Evolutionary conservation across 2,888 invertebrate genomes (phyloP).

Genomic region (Torymus auratus): DNA sequence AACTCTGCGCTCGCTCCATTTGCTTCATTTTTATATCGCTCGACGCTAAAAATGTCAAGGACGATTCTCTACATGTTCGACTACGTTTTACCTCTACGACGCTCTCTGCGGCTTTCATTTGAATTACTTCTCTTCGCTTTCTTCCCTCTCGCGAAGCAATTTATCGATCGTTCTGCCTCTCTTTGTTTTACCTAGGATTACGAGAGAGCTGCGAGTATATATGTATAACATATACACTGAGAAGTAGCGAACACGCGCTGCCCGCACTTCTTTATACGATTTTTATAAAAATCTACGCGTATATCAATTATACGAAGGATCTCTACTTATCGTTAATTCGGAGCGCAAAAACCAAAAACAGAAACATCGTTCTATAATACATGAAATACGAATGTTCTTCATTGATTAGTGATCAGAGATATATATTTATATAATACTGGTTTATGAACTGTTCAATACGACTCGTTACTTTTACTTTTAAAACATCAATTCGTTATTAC

Average conservation of each 20-base stretch:
- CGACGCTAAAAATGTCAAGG: slow-evolving; percentile 35
- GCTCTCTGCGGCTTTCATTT: slow-evolving; percentile 16
- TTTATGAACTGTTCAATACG: slow-evolving; percentile 25
- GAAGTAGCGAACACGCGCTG: slow-evolving; percentile 7
- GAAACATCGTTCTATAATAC: slow-evolving; percentile 2
- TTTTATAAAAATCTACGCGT: slow-evolving; percentile 38
- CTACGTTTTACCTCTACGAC: neutral
- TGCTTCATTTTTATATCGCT: slow-evolving; percentile 26
- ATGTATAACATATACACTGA: slow-evolving; percentile 46
- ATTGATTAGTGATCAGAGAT: slow-evolving; percentile 1
- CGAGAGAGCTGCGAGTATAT: slow-evolving; percentile 9
- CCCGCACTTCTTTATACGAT: slow-evolving; percentile 3
- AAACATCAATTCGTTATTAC: slow-evolving; percentile 10
- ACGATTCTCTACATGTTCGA: slow-evolving; percentile 24
- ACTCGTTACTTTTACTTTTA: slow-evolving; percentile 2
- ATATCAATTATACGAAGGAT: neutral
- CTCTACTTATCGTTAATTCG: slow-evolving; percentile 29
- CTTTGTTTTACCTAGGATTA: slow-evolving; percentile 16
- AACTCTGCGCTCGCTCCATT: slow-evolving; percentile 27
- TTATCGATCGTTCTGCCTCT: neutral
- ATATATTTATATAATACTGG: slow-evolving; percentile 39
- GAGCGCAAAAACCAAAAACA: neutral
- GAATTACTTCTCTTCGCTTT: slow-evolving; percentile 1
- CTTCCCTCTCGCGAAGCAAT: slow-evolving; percentile 3
- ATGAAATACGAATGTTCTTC: slow-evolving; percentile 23